phyloP scores from a whole-genome alignment of 2,113 vertebrate genomes.

The Microcebus tavaratra region DNA sequence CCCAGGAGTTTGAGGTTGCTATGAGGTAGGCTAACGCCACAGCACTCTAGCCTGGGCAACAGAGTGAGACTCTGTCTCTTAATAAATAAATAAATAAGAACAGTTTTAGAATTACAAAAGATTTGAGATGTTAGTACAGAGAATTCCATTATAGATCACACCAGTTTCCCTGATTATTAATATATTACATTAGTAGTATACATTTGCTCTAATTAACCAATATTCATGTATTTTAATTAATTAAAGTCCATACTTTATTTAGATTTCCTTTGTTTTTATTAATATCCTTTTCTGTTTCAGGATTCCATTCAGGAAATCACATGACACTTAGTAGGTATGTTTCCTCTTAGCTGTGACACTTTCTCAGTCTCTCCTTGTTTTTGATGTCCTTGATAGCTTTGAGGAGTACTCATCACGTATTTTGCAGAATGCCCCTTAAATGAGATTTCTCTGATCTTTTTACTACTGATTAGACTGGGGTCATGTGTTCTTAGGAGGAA shows the following conservation, averaged over 20 bases:
- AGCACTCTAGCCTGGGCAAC: too few species aligned
- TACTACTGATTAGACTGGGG: not conserved
- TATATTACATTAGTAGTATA: not conserved
- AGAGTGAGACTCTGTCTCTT: too few species aligned
- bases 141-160: not conserved
- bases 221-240: not conserved
- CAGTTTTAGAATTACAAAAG: not conserved
- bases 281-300: not conserved
- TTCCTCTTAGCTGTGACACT: not conserved
- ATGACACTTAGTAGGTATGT: too few species aligned
- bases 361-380: not conserved
- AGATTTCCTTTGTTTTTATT: not conserved
- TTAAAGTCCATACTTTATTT: not conserved
- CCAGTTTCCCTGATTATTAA: not conserved
- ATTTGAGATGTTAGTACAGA: not conserved
- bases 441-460: not conserved
- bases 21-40: too few species aligned
- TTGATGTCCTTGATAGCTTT: not conserved
- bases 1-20: too few species aligned
- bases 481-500: not conserved
- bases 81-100: not conserved
- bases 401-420: not conserved
- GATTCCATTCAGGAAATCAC: not conserved
- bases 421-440: not conserved
- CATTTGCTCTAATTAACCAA: not conserved